These are phyloP conservation scores for Amblyopsis rosae DNA, from an alignment of 2,113 vertebrate species.

Conservation along the genomic window DNA sequence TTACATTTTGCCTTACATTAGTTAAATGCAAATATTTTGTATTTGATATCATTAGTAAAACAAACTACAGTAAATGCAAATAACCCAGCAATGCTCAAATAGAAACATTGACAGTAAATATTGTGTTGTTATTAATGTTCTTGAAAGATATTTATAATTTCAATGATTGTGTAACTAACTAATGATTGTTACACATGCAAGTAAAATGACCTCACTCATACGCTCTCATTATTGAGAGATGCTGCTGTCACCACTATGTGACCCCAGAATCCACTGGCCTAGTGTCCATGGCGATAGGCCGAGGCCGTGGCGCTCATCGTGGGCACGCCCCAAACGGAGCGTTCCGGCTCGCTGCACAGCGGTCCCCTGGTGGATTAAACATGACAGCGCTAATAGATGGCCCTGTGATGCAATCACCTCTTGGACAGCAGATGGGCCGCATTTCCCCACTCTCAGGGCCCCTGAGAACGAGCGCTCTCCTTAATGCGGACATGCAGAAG, in stretches of 20 bases:
- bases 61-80: too few relatives aligned
- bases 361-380: constrained; percentile 47
- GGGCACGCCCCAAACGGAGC: constrained; percentile 27
- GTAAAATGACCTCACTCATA: background rate
- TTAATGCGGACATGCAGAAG: constrained; percentile 63
- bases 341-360: constrained; percentile 33
- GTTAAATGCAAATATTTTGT: too few relatives aligned
- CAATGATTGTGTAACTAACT: too few relatives aligned
- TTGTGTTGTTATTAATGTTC: too few relatives aligned
- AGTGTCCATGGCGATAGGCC: constrained; percentile 12
- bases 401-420: constrained; percentile 66
- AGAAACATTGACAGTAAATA: too few relatives aligned
- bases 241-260: background rate
- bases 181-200: too few relatives aligned
- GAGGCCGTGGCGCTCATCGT: constrained; percentile 12
- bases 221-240: background rate
- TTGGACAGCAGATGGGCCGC: constrained; percentile 55
- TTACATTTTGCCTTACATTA: too few relatives aligned
- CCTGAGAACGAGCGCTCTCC: constrained; percentile 43
- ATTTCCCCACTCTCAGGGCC: constrained; percentile 44
- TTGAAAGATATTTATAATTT: too few relatives aligned
- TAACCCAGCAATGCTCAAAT: too few relatives aligned
- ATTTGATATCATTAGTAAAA: too few relatives aligned
- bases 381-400: constrained; percentile 63
- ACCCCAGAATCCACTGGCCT: too few relatives aligned